Percentiles rank a stretch among this genome's conserved stretches.
Evolutionary conservation across 2,113 vertebrate species (phyloP).

Genomic region (Phycodurus eques): DNA sequence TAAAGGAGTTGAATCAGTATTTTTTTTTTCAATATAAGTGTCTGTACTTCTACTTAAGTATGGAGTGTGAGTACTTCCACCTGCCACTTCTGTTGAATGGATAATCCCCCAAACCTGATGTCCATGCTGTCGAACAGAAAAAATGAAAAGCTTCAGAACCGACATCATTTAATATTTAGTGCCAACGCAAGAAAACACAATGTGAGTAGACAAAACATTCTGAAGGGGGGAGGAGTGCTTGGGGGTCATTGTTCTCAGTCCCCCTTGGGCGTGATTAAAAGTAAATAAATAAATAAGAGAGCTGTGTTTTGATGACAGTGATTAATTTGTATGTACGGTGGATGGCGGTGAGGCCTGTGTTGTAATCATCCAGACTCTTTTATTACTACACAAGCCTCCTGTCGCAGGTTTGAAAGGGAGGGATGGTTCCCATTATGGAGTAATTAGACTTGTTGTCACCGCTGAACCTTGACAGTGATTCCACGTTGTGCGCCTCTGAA

Average conservation of each 20-base stretch:
- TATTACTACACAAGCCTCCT: constrained; percentile 32
- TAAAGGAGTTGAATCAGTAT: too few species aligned
- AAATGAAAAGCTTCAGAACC: background rate
- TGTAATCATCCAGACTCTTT: constrained; percentile 55
- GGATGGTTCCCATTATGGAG: constrained; percentile 65
- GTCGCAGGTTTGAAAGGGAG: constrained; percentile 60
- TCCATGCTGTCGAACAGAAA: background rate
- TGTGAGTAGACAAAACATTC: constrained; percentile 32
- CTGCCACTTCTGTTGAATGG: too few species aligned
- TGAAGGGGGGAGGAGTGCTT: constrained; percentile 4
- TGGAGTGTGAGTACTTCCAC: too few species aligned
- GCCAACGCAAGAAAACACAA: constrained; percentile 41
- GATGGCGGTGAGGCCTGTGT: constrained; percentile 39
- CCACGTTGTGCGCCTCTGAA: constrained; percentile 50
- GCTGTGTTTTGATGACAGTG: constrained; percentile 39
- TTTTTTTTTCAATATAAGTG: too few species aligned
- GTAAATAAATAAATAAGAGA: constrained; percentile 25
- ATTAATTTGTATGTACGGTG: constrained; percentile 63
- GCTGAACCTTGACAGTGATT: constrained; percentile 65
- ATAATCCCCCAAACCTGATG: too few species aligned
- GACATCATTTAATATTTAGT: constrained; percentile 5
- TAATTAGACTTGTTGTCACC: constrained; percentile 73
- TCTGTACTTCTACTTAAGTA: too few species aligned
- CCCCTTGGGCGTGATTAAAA: background rate
- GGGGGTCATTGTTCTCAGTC: constrained; percentile 6